Evolutionary conservation across 2,888 invertebrate genomes (phyloP).

Genomic region (Drosophila macrospina): DNA sequence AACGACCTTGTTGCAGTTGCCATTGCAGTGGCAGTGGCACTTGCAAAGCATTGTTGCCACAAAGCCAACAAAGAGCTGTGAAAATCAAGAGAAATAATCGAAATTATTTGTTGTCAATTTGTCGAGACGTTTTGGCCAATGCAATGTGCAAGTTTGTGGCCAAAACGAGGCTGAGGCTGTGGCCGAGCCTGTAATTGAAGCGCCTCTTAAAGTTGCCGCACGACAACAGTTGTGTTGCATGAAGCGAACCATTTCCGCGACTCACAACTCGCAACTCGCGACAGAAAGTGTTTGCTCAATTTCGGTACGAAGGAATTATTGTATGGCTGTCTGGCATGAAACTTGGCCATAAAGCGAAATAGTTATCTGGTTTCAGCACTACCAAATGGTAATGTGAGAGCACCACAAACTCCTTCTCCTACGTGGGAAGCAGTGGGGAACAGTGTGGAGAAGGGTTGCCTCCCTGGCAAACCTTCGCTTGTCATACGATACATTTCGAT

Average conservation of each 20-base stretch:
- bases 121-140: constrained; percentile 26
- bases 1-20: constrained; percentile 3
- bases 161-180: constrained; percentile 17
- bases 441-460: too few species aligned
- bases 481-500: constrained; percentile 22
- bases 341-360: constrained; percentile 67
- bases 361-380: constrained; percentile 73
- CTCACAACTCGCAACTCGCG: constrained; percentile 21
- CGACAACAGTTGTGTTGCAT: constrained; percentile 41
- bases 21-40: neutral
- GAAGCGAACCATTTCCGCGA: neutral
- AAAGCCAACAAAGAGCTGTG: constrained; percentile 15
- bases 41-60: constrained; percentile 19
- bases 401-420: constrained; percentile 1
- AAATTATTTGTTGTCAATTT: constrained; percentile 29
- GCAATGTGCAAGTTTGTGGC: constrained; percentile 20
- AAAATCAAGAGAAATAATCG: constrained; percentile 1
- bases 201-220: constrained; percentile 33
- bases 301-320: constrained; percentile 76
- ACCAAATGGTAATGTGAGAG: constrained; percentile 51
- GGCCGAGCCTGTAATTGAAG: constrained; percentile 55
- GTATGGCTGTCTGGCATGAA: constrained; percentile 73
- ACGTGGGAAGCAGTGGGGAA: too few species aligned
- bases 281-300: constrained; percentile 76
- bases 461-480: too few species aligned